phyloP scores from a whole-genome alignment of 1,140 invertebrate genomes.

The Chrysomallon squamiferum region DNA sequence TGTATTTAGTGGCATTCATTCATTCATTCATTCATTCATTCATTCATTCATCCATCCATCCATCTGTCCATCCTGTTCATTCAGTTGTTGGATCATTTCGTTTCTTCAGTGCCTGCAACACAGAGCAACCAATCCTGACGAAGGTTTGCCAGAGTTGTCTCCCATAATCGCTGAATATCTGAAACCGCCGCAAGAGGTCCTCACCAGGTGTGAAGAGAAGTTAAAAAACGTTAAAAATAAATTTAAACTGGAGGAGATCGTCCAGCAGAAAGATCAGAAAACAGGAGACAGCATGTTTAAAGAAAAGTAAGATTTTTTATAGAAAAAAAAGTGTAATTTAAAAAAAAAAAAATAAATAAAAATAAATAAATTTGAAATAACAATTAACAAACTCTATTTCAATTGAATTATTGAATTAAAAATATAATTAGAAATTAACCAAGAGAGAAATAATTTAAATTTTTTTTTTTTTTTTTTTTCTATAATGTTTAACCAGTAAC shows the following conservation, averaged over 20 bases:
- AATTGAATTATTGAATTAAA: neutral
- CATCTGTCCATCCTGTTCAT: too few relatives aligned
- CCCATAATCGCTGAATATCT: constrained; percentile 49
- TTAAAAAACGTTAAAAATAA: constrained; percentile 46
- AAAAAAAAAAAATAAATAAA: neutral
- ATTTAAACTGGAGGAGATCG: constrained; percentile 55
- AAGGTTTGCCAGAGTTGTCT: constrained; percentile 55
- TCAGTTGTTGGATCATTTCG: constrained; percentile 4
- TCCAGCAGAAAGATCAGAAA: constrained; percentile 50
- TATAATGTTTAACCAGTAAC: too few relatives aligned
- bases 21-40: neutral
- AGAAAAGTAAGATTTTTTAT: constrained; percentile 33
- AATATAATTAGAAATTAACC: too few relatives aligned
- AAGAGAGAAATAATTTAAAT: too few relatives aligned
- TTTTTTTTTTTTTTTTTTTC: too few relatives aligned
- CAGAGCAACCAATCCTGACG: constrained; percentile 56
- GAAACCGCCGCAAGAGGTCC: constrained; percentile 45
- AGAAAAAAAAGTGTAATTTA: too few relatives aligned
- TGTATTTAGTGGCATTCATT: neutral
- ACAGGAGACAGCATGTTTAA: constrained; percentile 56
- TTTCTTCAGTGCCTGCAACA: constrained; percentile 59
- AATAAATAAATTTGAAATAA: neutral
- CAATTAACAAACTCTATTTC: too few relatives aligned
- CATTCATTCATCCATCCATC: too few relatives aligned
- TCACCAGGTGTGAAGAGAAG: constrained; percentile 29